Evolutionary conservation across 1,140 invertebrate species (phyloP).

Genomic region (Caerostris extrusa): DNA sequence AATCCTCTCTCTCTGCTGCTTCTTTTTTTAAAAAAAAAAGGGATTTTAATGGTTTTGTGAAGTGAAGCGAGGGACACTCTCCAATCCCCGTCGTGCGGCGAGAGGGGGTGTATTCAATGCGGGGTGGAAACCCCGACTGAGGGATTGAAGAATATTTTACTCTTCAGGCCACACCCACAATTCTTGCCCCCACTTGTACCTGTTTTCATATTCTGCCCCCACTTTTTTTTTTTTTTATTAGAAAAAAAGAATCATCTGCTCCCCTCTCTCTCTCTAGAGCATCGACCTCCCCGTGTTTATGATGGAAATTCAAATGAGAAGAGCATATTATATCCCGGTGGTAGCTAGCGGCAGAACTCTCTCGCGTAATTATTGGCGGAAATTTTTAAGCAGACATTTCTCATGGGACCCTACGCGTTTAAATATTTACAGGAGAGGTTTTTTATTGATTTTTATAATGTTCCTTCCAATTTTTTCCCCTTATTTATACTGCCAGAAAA

Average conservation of each 20-base stretch:
- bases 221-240: neutral
- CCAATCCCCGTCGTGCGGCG: conserved; percentile 18
- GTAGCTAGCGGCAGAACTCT: neutral
- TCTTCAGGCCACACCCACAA: conserved; percentile 39
- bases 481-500: no score
- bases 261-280: conserved; percentile 41
- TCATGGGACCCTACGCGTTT: conserved; percentile 1
- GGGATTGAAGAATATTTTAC: conserved; percentile 55
- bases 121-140: conserved; percentile 37
- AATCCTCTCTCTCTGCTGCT: neutral
- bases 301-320: conserved; percentile 74
- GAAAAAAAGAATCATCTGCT: conserved; percentile 17
- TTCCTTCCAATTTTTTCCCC: neutral
- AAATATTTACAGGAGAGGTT: neutral
- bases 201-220: conserved; percentile 35
- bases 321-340: conserved; percentile 15
- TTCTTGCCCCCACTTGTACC: conserved; percentile 31
- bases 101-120: conserved; percentile 60
- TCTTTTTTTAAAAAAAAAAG: neutral
- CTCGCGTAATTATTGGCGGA: conserved; percentile 29
- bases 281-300: conserved; percentile 63
- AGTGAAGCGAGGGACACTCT: conserved; percentile 58
- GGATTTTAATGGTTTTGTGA: conserved; percentile 62
- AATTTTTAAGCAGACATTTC: conserved; percentile 54
- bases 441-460: neutral